A percentile compares a stretch with the other conserved stretches of the same genome.
These are phyloP conservation scores for Drosophila sproati DNA, from an alignment of 1,140 invertebrate species.

Conservation along the genomic window DNA sequence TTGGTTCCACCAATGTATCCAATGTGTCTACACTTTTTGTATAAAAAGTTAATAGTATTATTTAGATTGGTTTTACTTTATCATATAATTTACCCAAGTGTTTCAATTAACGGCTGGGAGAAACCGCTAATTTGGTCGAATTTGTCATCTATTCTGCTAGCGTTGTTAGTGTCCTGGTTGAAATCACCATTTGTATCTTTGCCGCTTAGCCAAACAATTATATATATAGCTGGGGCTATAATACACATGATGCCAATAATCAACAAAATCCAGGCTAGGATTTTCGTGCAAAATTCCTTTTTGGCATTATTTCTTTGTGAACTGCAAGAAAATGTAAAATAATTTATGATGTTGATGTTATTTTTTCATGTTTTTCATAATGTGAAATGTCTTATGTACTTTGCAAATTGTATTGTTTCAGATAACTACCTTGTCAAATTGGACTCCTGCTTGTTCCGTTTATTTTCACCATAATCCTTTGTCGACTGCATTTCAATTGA, in stretches of 20 bases:
- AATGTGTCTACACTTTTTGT: constrained; percentile 4
- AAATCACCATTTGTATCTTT: background rate
- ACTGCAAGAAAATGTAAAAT: background rate
- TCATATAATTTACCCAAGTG: constrained; percentile 24
- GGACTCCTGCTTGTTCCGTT: background rate
- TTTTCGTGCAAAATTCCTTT: constrained; percentile 22
- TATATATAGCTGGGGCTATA: constrained; percentile 28
- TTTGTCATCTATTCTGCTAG: background rate
- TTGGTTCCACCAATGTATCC: background rate
- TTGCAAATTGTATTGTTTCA: background rate
- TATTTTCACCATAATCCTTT: background rate
- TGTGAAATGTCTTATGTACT: background rate
- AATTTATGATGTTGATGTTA: background rate
- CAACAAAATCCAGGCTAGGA: constrained; percentile 51
- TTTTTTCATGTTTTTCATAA: background rate
- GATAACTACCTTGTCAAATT: constrained; percentile 5
- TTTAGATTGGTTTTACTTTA: too few relatives aligned
- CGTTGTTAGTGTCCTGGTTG: background rate
- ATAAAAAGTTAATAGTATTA: background rate
- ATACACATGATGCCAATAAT: constrained; percentile 47
- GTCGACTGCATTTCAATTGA: constrained; percentile 10
- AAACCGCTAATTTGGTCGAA: background rate
- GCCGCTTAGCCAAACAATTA: constrained; percentile 14
- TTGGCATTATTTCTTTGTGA: background rate
- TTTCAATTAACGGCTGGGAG: background rate